Evolutionary conservation across 2,888 invertebrate species (phyloP), one percentile per base, ranked within the genome.

Genomic region (Papilio elwesi): DNA sequence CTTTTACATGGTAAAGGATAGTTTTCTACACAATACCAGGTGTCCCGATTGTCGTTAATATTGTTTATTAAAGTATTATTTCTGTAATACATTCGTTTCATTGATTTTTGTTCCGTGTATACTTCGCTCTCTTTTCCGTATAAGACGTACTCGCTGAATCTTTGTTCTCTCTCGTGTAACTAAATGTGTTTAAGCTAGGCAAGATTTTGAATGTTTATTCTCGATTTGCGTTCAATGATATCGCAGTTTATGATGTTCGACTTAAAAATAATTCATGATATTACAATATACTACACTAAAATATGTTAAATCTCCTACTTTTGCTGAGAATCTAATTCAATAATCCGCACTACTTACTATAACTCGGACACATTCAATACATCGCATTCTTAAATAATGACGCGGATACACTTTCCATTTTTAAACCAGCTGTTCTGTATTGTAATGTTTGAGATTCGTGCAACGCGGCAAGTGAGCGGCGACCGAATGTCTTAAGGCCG

Each of bases 401-500:
- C 73, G 68, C 43, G 64, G 68, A 72, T 64, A 57, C 65, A 73
- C 68, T 73, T 73, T 73, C 73, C 73, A 73, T 73, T 69, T 73
- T 73, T 69, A 68, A 73, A 51, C 57, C 68, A 68, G 68, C 57
- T 65, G 64, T 26, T 26, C 2, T 26, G 49, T 68, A 68, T 69
- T 69, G 73, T 26, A 4, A 2, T 26, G 26, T 16, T 10, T 47
- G 47, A 38, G 70, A 53, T 72, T 51, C 68, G 13, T 68, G 55
- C 38, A 57, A n/a, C 70, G 55, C 53, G 57, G 57, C 57, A 57
- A 64, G 68, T 65, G 65, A 69, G 64, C 64, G 57, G 68, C 51
- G 65, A n/a, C 13, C 26, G 15, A 67, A 38, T 63, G 48, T 65
- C 66, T 70, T 47, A 67, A 59, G 62, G 52, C 55, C n/a, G 43